These are phyloP conservation scores for Ochlodes sylvanus DNA, from an alignment of 2,888 invertebrate genomes.

Conservation along the genomic window DNA sequence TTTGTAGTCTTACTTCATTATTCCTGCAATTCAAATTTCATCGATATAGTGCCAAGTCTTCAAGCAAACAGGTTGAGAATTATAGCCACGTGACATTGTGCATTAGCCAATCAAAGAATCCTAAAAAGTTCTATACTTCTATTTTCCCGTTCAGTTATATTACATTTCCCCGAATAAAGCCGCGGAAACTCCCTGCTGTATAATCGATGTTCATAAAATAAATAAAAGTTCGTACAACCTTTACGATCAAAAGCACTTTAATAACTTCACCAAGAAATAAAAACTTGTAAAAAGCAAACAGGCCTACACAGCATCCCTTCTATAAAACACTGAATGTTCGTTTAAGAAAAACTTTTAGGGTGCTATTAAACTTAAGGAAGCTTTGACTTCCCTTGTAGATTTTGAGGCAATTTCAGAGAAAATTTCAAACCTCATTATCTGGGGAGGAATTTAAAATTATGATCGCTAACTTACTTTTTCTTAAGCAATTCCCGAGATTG, in stretches of 20 bases:
- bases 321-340: constrained; percentile 32
- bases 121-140: not conserved
- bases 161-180: not conserved
- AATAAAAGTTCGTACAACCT: not conserved
- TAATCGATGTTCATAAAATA: constrained; percentile 1
- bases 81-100: no score
- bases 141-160: not conserved
- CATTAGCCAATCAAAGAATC: no score
- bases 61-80: no score
- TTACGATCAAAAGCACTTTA: constrained; percentile 33
- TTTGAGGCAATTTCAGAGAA: constrained; percentile 36
- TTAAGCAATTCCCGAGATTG: constrained; percentile 33
- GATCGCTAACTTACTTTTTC: constrained; percentile 38
- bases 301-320: constrained; percentile 27
- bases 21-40: no score
- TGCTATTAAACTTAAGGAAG: constrained; percentile 36
- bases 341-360: constrained; percentile 39
- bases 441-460: constrained; percentile 36
- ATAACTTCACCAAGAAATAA: constrained; percentile 30
- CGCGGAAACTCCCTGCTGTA: not conserved
- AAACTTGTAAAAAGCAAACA: constrained; percentile 31
- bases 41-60: no score
- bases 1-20: no score
- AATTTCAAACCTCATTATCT: constrained; percentile 38
- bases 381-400: constrained; percentile 37